Conservation (phyloP, 2,797 vertebrate species). For the Diglossa cyanea region DNA sequence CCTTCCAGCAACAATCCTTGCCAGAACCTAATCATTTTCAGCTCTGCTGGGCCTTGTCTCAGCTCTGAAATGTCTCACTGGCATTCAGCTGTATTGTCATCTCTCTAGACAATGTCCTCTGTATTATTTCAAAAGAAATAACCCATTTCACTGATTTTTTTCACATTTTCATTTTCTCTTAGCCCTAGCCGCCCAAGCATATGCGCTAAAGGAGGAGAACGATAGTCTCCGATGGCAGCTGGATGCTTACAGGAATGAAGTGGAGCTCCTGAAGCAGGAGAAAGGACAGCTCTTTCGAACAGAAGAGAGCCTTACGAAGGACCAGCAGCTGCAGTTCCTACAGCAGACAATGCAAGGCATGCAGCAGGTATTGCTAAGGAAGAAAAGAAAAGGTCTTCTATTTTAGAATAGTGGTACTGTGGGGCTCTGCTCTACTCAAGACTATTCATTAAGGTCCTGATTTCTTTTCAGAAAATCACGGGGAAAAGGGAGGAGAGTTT, state of each 20-base stretch:
- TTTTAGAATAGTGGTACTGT: neutral
- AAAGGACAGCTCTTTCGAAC: constrained; percentile 79
- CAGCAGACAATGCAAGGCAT: constrained; percentile 91
- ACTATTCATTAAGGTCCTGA: neutral
- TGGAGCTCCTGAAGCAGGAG: constrained; percentile 91
- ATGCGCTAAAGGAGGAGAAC: constrained; percentile 89
- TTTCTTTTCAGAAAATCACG: neutral
- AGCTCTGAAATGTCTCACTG: neutral
- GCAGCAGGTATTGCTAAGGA: constrained; percentile 85
- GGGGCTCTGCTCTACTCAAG: neutral
- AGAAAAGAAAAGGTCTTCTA: neutral
- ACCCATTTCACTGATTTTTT: neutral
- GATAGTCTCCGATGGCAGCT: constrained; percentile 95
- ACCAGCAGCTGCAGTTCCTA: constrained; percentile 89
- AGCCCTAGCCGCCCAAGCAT: constrained; percentile 82
- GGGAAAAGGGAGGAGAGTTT: neutral
- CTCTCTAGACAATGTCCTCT: neutral
- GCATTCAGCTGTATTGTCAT: neutral
- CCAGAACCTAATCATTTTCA: constrained; percentile 49
- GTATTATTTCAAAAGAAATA: neutral
- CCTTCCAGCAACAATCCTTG: constrained; percentile 6
- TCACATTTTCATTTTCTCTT: constrained; percentile 36
- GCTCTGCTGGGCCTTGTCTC: constrained; percentile 48
- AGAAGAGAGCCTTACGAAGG: constrained; percentile 84
- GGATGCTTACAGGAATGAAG: constrained; percentile 92